Conservation (phyloP, 2,888 invertebrate genomes). For the Apodemia mormo region DNA sequence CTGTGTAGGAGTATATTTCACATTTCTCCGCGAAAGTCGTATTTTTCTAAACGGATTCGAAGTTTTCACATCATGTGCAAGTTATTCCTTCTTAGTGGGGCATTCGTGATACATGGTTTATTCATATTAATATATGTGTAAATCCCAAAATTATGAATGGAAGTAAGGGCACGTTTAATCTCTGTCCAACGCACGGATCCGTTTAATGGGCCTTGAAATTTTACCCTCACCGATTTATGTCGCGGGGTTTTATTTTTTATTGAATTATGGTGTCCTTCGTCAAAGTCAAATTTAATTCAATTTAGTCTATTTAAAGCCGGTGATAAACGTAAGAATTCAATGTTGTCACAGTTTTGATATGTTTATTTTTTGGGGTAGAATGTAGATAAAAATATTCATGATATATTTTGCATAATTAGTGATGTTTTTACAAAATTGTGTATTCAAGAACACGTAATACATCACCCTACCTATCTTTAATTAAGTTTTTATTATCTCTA, state of each 20-base stretch:
- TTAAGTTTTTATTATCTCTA: no score
- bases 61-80: no score
- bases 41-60: no score
- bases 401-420: no score
- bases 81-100: no score
- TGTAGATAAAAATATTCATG: no score
- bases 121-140: slow-evolving; percentile 5
- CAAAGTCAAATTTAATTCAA: slow-evolving; percentile 25
- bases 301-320: slow-evolving; percentile 11
- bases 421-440: no score
- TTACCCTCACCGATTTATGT: slow-evolving; percentile 46
- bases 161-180: slow-evolving; percentile 62
- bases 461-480: no score
- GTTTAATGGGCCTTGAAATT: slow-evolving; percentile 63
- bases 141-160: slow-evolving; percentile 38
- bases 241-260: slow-evolving; percentile 34
- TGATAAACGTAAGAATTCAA: slow-evolving; percentile 10
- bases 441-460: no score
- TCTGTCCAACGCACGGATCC: slow-evolving; percentile 59
- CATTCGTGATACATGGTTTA: not conserved
- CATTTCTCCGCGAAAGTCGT: no score
- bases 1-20: no score
- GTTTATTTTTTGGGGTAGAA: no score
- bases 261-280: slow-evolving; percentile 21
- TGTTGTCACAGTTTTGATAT: not conserved